A percentile compares a stretch with the other conserved stretches of the same genome.
These are phyloP conservation scores for Aethes cnicana DNA, from an alignment of 2,888 invertebrate genomes.

Conservation along the genomic window DNA sequence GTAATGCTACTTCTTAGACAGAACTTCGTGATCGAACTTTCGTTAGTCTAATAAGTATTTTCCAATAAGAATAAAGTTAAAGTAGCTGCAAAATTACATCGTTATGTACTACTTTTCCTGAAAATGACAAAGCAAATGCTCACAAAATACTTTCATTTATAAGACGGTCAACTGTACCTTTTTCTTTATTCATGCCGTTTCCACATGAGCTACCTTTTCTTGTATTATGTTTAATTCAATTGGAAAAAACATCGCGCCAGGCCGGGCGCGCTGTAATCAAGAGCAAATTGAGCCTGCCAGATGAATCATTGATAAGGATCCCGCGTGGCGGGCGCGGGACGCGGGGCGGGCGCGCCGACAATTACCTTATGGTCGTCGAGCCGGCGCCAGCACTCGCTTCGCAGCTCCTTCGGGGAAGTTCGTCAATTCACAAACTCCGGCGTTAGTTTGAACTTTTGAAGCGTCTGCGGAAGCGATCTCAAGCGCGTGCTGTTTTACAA, in stretches of 20 bases:
- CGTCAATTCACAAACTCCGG: slow-evolving; percentile 60
- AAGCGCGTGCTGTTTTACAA: slow-evolving; percentile 78
- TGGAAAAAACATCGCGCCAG: slow-evolving; percentile 6
- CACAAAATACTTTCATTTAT: background rate
- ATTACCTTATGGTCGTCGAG: slow-evolving; percentile 29
- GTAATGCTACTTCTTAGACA: background rate
- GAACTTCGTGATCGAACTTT: slow-evolving; percentile 2
- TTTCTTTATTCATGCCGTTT: too few species aligned
- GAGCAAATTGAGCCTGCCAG: slow-evolving; percentile 50
- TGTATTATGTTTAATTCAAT: slow-evolving; percentile 13
- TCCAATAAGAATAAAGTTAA: background rate
- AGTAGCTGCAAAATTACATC: background rate
- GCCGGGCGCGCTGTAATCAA: slow-evolving; percentile 30
- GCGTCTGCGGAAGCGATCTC: slow-evolving; percentile 67
- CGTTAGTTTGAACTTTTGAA: slow-evolving; percentile 58
- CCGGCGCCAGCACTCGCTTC: slow-evolving; percentile 51
- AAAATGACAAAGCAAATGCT: background rate
- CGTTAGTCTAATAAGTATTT: background rate
- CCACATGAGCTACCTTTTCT: background rate
- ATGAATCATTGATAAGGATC: slow-evolving; percentile 53
- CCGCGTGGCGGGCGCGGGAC: slow-evolving; percentile 48
- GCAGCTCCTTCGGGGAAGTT: slow-evolving; percentile 57
- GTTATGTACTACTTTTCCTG: too few species aligned
- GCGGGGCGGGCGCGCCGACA: slow-evolving; percentile 39
- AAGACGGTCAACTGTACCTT: too few species aligned